Evolutionary conservation across 37 sponge, comb jelly and placozoan species (phyloP).

Genomic region (Dysidea cf. avara): DNA sequence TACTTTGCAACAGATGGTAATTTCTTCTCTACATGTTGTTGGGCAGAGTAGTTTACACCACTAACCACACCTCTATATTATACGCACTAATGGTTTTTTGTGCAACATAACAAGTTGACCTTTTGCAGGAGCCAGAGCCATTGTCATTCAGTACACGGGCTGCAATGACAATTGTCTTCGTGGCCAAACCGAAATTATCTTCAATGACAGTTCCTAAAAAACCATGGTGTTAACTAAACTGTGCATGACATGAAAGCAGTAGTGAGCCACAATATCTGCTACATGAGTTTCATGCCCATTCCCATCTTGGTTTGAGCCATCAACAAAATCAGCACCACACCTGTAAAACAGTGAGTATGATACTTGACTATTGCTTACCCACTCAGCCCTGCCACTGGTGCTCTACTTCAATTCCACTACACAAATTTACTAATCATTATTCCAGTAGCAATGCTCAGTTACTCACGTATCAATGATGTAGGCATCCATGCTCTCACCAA

Average conservation of each 20-base stretch:
- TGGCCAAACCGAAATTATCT: conserved; percentile 24
- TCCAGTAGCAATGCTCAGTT: not conserved
- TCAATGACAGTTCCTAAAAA: not conserved
- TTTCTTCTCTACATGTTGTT: no score
- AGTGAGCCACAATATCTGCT: not conserved
- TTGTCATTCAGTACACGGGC: conserved; percentile 19
- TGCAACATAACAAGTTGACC: no score
- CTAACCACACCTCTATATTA: not conserved
- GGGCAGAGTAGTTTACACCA: conserved; percentile 2
- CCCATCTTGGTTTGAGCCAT: not conserved
- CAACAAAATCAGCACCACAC: conserved; percentile 3
- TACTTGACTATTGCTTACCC: conserved; percentile 5
- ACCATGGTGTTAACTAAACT: not conserved
- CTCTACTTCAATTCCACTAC: conserved; percentile 6
- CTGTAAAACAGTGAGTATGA: not conserved
- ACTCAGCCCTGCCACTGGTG: conserved; percentile 8
- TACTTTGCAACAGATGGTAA: no score
- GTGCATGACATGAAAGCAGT: no score
- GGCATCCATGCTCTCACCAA: conserved; percentile 1
- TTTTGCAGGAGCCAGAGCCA: conserved; percentile 23
- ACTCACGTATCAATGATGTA: conserved; percentile 27
- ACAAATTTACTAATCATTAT: not conserved
- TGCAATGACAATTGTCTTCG: conserved; percentile 22
- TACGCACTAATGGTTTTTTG: not conserved
- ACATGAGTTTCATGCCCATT: conserved; percentile 41